Percentiles rank a stretch among this genome's conserved stretches.
phyloP scores from a whole-genome alignment of 1,140 invertebrate genomes.

The Drosophila lacteicornis region DNA sequence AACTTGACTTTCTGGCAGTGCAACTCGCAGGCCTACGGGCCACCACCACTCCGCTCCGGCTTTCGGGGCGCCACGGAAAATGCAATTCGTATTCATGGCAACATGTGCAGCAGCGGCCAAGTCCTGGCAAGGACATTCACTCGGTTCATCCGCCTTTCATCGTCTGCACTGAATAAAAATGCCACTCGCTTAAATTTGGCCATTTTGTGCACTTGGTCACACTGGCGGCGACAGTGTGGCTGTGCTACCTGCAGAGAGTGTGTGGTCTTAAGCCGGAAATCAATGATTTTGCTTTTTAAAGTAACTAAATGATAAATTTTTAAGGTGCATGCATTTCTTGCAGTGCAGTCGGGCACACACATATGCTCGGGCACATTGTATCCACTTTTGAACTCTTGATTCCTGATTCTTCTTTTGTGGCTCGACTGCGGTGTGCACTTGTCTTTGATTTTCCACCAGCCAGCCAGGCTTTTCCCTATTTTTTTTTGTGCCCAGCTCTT shows the following conservation, averaged over 20 bases:
- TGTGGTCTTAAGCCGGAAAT: not conserved
- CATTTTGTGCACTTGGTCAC: conserved; percentile 1
- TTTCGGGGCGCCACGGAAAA: conserved; percentile 16
- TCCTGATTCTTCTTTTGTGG: conserved; percentile 71
- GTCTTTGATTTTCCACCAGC: conserved; percentile 59
- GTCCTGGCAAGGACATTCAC: conserved; percentile 48
- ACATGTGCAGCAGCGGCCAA: conserved; percentile 38
- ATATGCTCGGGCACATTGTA: conserved; percentile 35
- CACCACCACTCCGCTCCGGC: not conserved
- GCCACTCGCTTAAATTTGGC: not conserved
- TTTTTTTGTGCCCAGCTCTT: not conserved
- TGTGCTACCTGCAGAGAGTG: too few species aligned
- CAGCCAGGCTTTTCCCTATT: conserved; percentile 7
- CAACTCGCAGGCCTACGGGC: conserved; percentile 40
- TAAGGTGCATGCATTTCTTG: not conserved
- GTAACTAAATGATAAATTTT: not conserved
- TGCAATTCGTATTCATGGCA: conserved; percentile 78
- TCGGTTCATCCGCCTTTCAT: conserved; percentile 27
- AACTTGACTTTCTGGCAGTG: conserved; percentile 75
- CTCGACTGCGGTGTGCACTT: conserved; percentile 61
- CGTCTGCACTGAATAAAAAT: conserved; percentile 2
- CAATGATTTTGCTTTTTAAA: too few species aligned
- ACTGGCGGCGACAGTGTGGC: not conserved
- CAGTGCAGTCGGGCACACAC: conserved; percentile 14
- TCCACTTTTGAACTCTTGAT: conserved; percentile 65